Percentiles rank a stretch among this genome's conserved stretches.
phyloP scores from a whole-genome alignment of 2,888 invertebrate species.

The Piscicola geometra region DNA sequence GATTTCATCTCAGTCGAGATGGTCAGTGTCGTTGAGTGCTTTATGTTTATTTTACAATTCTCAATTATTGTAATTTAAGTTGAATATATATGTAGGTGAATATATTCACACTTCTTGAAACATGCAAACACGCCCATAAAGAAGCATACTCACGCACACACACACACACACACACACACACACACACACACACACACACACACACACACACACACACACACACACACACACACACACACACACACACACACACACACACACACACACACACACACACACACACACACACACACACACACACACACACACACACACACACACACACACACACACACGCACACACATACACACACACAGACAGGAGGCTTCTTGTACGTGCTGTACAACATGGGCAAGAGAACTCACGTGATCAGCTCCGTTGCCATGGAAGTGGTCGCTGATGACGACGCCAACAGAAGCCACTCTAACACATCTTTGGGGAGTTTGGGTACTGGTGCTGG shows the following conservation, averaged over 20 bases:
- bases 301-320: conserved; percentile 19
- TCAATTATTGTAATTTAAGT: too few species aligned
- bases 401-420: conserved; percentile 71
- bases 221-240: conserved; percentile 19
- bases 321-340: conserved; percentile 19
- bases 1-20: conserved; percentile 95
- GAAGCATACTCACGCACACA: neutral
- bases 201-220: conserved; percentile 19
- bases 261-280: conserved; percentile 19
- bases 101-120: too few species aligned
- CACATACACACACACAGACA: neutral
- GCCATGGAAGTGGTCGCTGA: neutral
- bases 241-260: conserved; percentile 17
- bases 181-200: conserved; percentile 19
- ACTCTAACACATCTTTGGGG: too few species aligned
- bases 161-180: conserved; percentile 19
- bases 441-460: too few species aligned
- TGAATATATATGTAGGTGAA: too few species aligned
- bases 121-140: too few species aligned
- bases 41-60: too few species aligned
- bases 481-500: too few species aligned
- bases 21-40: conserved; percentile 59
- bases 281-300: conserved; percentile 19
- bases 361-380: conserved; percentile 71
- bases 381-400: conserved; percentile 87